Conservation (phyloP, 2,888 invertebrate species). For the Drosophila nr. fundita region DNA sequence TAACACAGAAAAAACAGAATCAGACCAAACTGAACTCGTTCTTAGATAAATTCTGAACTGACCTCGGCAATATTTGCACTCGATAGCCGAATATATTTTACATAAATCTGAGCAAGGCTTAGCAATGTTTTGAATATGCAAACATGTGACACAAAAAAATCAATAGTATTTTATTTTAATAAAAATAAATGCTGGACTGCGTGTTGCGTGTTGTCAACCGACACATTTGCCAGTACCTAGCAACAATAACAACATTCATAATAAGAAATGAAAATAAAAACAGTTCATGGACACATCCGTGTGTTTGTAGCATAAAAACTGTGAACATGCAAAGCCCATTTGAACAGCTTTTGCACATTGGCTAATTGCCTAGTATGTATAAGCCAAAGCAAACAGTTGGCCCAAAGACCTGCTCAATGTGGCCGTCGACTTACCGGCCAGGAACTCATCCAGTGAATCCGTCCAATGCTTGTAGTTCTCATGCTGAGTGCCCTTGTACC, state of each 20-base stretch:
- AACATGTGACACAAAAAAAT: constrained; percentile 22
- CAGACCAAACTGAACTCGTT: not conserved
- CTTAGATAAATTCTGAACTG: constrained; percentile 7
- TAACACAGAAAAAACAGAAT: not conserved
- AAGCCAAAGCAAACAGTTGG: too few species aligned
- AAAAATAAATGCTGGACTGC: constrained; percentile 36
- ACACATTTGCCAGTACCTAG: constrained; percentile 19
- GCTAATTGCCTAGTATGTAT: constrained; percentile 14
- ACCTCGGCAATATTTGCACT: constrained; percentile 23
- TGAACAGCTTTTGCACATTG: not conserved
- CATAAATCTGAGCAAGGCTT: constrained; percentile 14
- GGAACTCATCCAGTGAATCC: constrained; percentile 90
- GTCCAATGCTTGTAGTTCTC: constrained; percentile 93
- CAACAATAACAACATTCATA: constrained; percentile 28
- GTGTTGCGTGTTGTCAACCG: constrained; percentile 44
- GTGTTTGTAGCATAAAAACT: constrained; percentile 8
- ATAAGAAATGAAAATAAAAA: constrained; percentile 2
- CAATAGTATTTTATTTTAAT: constrained; percentile 48
- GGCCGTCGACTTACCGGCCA: constrained; percentile 88
- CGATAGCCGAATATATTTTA: constrained; percentile 23
- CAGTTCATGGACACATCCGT: constrained; percentile 21
- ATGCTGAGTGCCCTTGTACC: constrained; percentile 94
- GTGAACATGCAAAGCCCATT: constrained; percentile 19
- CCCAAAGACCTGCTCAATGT: not conserved
- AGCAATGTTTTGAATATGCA: constrained; percentile 7